Base-by-base conservation (phyloP, 2,888 invertebrate species). In the Bombylius discolor region DNA sequence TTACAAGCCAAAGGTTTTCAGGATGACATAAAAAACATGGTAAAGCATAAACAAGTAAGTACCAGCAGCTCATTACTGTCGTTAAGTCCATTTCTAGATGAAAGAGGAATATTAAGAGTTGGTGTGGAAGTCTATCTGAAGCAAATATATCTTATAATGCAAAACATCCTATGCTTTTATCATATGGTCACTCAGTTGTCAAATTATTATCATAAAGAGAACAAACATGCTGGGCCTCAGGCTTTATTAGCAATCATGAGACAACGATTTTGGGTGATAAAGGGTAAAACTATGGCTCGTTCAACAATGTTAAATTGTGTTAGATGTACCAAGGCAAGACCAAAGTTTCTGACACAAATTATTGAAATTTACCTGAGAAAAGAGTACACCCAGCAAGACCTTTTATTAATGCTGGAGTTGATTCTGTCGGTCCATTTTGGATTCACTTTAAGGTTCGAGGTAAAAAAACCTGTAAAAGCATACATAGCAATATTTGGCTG, bases 151-250 rank as follows among this genome's bases (percentile, higher is more conserved):
- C 56, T 32, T 61, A 55, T 44, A 56, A 60, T 42, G 59, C 58
- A 47, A 64, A 62, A 34, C 63, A 64, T 58, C 63, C 61, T 5
- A 59, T 65, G 9, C 36, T 66, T 5, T 33, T 67, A n/a, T 63
- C 66, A 12, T 52, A 61, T 13, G 48, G 52, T 33, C 51, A 58
- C 47, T 49, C 32, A 23, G 55, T 62, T 12, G 39, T 46, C 12
- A 56, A 55, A 49, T 9, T 52, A 39, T 23, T 31, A 50, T 5
- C 53, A 57, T 14, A 42, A 34, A 13, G 12, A 57, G 5, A 44
- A 57, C 39, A 11, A 36, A n/a, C 57, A 62, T 47, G 34, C 50
- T 4, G 58, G 54, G 8, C 49, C 51, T 13, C 59, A 60, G 49
- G 50, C 49, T 12, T 13, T 59, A 42, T 14, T 59, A 9, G 53